Evolutionary conservation across 1,140 invertebrate species (phyloP), one percentile per base, ranked within the genome.

Genomic region (Solen grandis): DNA sequence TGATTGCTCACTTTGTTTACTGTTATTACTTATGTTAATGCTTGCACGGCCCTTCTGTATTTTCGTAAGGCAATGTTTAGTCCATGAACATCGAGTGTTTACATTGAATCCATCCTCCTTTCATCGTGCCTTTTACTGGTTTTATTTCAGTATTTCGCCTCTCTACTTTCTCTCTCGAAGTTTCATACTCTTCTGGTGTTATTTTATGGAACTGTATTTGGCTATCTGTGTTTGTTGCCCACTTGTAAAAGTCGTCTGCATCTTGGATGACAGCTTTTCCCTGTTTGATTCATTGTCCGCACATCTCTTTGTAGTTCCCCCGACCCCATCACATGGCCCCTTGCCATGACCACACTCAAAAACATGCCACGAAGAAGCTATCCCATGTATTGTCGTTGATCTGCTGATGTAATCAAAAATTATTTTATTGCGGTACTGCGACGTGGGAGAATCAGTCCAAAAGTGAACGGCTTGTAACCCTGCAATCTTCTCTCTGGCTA

Each of bases 71-170:
- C 25, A 10, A 27, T 74, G 72, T 22, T 62, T 60, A 14, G 25
- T 14, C 72, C 57, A 62, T 31, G 19, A 10, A 36, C 72, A 74
- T 5, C 2, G 14, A 16, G 57, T 74, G 16, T 19, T 22, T 27
- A 62, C 72, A 50, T 19, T 29, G 41, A 70, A 70, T 5, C 68
- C 52, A n/a, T 60, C 62, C 10, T 60, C 70, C 29, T 29, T 66
- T 81, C 60, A 83, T 72, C 19, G 84, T 84, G 25, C 82, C 84
- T 35, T 62, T 46, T 33, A 85, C 65, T 19, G 76, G 35, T 14
- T 79, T 63, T 25, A 62, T 74, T 27, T 60, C 5, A 4, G 29
- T n/a, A 1, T 46, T 36, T 33, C 31, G 1, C 35, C 55, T 60
- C 13, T 60, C 59, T 41, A 84, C 62, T 27, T 52, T 41, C 2